Evolutionary conservation across 2,113 vertebrate species (phyloP).

Genomic region (Tragelaphus strepsiceros): DNA sequence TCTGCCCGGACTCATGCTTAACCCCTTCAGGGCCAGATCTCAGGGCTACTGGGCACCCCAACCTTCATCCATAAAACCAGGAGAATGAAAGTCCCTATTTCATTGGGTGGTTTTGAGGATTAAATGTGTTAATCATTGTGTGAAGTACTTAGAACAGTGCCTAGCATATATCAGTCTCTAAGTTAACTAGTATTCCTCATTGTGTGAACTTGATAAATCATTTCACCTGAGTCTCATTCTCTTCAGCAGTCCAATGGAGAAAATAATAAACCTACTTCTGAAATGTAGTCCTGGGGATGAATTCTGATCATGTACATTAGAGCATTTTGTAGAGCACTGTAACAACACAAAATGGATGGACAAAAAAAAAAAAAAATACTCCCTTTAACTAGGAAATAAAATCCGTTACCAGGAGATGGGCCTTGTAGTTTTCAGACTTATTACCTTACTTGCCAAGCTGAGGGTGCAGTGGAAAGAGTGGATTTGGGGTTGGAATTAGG

Average conservation of each 20-base stretch:
- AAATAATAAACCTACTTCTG: not conserved
- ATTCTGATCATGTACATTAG: not conserved
- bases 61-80: not conserved
- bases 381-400: not conserved
- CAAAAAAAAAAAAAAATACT: not conserved
- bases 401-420: not conserved
- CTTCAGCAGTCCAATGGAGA: not conserved
- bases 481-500: not conserved
- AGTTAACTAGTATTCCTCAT: not conserved
- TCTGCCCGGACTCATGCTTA: constrained; percentile 50
- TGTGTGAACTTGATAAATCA: not conserved
- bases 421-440: not conserved
- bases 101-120: not conserved
- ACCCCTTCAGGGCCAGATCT: constrained; percentile 44
- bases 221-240: not conserved
- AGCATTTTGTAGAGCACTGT: not conserved
- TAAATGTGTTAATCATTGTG: not conserved
- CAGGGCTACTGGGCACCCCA: not conserved
- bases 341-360: not conserved
- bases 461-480: not conserved
- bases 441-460: not conserved
- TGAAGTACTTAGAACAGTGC: not conserved
- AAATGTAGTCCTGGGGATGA: not conserved
- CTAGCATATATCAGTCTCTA: not conserved
- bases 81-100: not conserved